Percentiles rank a stretch among this genome's conserved stretches.
Evolutionary conservation across 2,888 invertebrate genomes (phyloP).

Genomic region (Eledone cirrhosa): DNA sequence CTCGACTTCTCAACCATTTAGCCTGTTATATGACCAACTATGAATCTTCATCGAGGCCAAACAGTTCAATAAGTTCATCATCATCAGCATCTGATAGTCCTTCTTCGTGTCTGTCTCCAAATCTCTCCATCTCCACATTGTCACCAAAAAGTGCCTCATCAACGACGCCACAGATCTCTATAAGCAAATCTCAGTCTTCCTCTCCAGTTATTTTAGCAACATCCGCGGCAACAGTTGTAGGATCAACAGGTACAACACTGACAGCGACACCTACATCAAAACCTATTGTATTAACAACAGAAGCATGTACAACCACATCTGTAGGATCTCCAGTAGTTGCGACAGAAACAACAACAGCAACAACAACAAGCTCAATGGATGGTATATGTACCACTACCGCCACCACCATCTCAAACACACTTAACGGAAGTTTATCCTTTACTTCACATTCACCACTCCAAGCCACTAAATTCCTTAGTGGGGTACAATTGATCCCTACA

Average conservation of each 20-base stretch:
- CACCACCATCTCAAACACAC: neutral
- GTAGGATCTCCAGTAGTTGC: neutral
- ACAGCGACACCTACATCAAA: neutral
- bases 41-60: neutral
- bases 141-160: neutral
- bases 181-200: neutral
- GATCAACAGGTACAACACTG: neutral
- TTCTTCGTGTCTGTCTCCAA: neutral
- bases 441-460: slow-evolving; percentile 19
- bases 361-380: neutral
- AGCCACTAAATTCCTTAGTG: slow-evolving; percentile 32
- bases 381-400: neutral
- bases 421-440: too few relatives aligned
- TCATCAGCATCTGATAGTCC: neutral
- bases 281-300: neutral
- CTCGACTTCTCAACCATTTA: slow-evolving; percentile 49
- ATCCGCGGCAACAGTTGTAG: neutral
- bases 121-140: neutral
- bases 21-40: slow-evolving; percentile 36
- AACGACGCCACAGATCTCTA: neutral
- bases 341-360: neutral
- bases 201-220: neutral
- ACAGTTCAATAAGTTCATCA: neutral
- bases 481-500: slow-evolving; percentile 45
- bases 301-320: neutral